phyloP scores from a whole-genome alignment of 2,888 invertebrate genomes.

The Caenorhabditis sulstoni region DNA sequence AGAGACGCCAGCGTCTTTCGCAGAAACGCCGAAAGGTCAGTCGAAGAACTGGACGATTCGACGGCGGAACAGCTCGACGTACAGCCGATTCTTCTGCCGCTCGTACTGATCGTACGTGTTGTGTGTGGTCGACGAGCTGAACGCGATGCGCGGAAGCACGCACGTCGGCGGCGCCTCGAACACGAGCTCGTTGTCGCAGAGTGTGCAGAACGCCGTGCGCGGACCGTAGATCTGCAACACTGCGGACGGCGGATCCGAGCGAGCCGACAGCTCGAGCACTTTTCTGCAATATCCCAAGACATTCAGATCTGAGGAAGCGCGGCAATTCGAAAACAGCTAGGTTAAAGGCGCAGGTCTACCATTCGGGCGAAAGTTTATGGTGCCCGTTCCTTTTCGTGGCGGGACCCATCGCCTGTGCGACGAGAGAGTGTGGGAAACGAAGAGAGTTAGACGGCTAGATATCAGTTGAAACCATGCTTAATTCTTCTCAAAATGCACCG shows the following conservation, averaged over 20 bases:
- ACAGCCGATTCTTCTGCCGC: constrained; percentile 22
- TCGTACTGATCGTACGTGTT: constrained; percentile 16
- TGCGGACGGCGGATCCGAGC: background rate
- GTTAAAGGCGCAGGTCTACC: too few species aligned
- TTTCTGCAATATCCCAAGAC: background rate
- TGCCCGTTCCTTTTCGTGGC: too few species aligned
- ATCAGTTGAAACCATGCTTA: too few species aligned
- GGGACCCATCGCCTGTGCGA: too few species aligned
- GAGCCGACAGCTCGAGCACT: background rate
- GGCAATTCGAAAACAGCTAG: background rate
- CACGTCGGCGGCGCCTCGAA: constrained; percentile 16
- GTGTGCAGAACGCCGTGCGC: constrained; percentile 24
- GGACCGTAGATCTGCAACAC: constrained; percentile 32
- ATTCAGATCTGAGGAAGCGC: background rate
- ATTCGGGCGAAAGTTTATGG: too few species aligned
- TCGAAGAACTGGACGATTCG: constrained; percentile 16
- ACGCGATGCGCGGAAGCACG: constrained; percentile 8
- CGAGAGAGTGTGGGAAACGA: too few species aligned
- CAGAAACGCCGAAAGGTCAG: too few species aligned
- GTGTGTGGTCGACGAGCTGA: background rate
- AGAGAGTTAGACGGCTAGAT: too few species aligned
- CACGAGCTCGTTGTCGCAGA: constrained; percentile 11
- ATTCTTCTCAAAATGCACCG: too few species aligned
- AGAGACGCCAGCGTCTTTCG: too few species aligned
- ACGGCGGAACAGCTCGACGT: constrained; percentile 39